Percentiles rank a stretch among this genome's conserved stretches.
Evolutionary conservation across 2,113 vertebrate species (phyloP).

Genomic region (Melospiza melodia): DNA sequence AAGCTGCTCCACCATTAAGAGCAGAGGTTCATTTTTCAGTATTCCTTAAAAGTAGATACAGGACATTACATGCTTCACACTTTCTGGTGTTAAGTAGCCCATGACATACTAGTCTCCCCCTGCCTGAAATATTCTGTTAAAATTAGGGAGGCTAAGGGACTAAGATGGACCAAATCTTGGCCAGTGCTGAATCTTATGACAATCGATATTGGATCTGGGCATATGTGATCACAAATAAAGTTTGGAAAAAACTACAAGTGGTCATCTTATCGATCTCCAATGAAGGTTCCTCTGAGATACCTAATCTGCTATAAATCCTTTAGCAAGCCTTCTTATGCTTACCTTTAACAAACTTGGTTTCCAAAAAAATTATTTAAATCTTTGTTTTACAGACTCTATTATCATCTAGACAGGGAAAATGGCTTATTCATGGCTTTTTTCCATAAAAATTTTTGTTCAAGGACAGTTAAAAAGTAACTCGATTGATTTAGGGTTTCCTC

Average conservation of each 20-base stretch:
- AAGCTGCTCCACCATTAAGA: neutral
- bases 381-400: neutral
- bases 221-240: neutral
- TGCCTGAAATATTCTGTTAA: neutral
- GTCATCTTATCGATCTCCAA: neutral
- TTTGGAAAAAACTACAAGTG: neutral
- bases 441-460: neutral
- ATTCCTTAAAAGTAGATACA: neutral
- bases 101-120: neutral
- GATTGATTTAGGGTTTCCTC: rapidly evolving
- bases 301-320: neutral
- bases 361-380: neutral
- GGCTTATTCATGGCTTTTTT: neutral
- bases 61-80: neutral
- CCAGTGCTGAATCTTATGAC: neutral
- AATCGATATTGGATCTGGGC: neutral
- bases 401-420: neutral
- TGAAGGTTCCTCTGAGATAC: neutral
- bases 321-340: neutral
- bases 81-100: neutral
- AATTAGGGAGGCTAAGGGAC: neutral
- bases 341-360: neutral
- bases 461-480: neutral
- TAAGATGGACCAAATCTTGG: neutral
- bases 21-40: neutral